These are phyloP conservation scores for Cavia porcellus DNA, from an alignment of 2,113 vertebrate genomes.

Conservation along the genomic window DNA sequence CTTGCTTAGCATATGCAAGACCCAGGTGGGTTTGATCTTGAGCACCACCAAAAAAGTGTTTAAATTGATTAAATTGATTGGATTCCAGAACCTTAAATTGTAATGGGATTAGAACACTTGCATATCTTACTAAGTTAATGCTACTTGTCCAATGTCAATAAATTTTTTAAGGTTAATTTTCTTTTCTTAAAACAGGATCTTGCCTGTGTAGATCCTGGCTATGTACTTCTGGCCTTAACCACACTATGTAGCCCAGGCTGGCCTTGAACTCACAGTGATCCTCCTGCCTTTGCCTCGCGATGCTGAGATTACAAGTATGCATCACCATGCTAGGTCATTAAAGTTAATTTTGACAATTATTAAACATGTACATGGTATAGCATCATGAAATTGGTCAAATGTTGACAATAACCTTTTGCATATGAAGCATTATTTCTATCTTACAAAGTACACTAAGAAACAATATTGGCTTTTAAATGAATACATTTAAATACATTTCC, in stretches of 20 bases:
- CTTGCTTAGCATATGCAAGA: not conserved
- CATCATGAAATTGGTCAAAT: not conserved
- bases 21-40: not conserved
- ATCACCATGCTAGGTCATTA: not conserved
- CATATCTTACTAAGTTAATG: not conserved
- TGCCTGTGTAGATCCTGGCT: not conserved
- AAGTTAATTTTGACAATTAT: no score
- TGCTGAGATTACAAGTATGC: no score
- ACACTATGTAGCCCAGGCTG: not conserved
- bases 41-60: not conserved
- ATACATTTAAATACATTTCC: not conserved
- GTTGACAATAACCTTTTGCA: not conserved
- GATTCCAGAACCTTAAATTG: constrained; percentile 40
- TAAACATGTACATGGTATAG: no score
- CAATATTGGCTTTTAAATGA: constrained; percentile 41
- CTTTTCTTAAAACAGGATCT: not conserved
- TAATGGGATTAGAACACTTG: constrained; percentile 1
- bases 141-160: not conserved
- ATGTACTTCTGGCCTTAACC: not conserved
- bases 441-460: not conserved
- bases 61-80: constrained; percentile 22
- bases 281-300: not conserved
- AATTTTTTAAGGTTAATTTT: not conserved
- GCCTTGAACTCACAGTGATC: not conserved
- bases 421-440: constrained; percentile 28